Conservation (phyloP, 2,888 invertebrate genomes). For the Chloromyia formosa region DNA sequence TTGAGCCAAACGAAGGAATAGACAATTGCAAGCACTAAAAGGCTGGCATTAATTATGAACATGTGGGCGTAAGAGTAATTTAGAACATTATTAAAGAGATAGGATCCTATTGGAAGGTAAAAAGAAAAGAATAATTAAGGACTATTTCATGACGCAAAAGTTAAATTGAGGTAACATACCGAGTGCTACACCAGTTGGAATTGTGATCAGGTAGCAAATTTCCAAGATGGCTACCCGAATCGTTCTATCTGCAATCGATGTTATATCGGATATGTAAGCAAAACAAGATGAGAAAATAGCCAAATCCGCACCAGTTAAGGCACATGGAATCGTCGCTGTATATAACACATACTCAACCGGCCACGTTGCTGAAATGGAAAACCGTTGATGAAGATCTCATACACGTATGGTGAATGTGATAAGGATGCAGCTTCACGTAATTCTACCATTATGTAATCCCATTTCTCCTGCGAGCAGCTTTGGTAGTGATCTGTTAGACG, state of each 20-base stretch:
- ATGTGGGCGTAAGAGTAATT: conserved; percentile 75
- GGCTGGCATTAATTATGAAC: conserved; percentile 75
- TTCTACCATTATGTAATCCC: too few species aligned
- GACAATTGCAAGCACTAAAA: conserved; percentile 71
- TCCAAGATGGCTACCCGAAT: conserved; percentile 83
- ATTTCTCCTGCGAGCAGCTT: too few species aligned
- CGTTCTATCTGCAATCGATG: conserved; percentile 75
- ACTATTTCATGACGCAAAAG: too few species aligned
- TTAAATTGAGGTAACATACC: conserved; percentile 65
- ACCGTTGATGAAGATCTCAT: too few species aligned
- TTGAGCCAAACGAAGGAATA: conserved; percentile 72
- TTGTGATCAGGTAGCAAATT: conserved; percentile 81
- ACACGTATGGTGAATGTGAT: too few species aligned
- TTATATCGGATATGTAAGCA: conserved; percentile 82
- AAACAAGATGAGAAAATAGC: conserved; percentile 83
- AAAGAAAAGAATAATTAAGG: not conserved
- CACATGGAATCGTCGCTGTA: conserved; percentile 79
- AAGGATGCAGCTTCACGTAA: too few species aligned
- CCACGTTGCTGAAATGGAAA: conserved; percentile 65
- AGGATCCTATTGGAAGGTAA: conserved; percentile 68
- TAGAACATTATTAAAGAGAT: conserved; percentile 70
- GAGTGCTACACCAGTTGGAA: conserved; percentile 82
- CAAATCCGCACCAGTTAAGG: conserved; percentile 80
- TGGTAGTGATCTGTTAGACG: too few species aligned
- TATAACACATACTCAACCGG: conserved; percentile 78